Conservation (phyloP, 1,140 invertebrate species). For the Apis mellifera region DNA sequence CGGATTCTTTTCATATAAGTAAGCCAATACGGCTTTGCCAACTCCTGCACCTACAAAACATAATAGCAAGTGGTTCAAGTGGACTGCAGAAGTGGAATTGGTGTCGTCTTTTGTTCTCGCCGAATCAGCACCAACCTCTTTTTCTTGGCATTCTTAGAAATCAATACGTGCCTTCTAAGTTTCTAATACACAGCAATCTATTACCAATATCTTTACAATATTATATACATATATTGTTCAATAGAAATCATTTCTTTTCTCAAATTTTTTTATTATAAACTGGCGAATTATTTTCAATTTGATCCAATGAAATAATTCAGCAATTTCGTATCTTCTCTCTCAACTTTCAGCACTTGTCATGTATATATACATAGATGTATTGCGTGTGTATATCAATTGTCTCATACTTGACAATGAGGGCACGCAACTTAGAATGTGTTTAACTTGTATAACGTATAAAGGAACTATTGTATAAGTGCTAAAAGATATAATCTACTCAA, state of each 20-base stretch:
- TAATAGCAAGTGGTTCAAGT: conserved; percentile 54
- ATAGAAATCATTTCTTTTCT: not conserved
- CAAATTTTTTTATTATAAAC: not conserved
- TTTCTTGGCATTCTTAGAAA: conserved; percentile 58
- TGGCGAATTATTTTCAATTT: not conserved
- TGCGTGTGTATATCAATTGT: not conserved
- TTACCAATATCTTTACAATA: not conserved
- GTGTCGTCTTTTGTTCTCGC: conserved; percentile 59
- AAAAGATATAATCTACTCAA: conserved; percentile 7
- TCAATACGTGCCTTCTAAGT: conserved; percentile 56
- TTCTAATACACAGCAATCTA: conserved; percentile 32
- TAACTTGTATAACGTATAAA: conserved; percentile 23
- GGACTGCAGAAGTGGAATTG: conserved; percentile 58
- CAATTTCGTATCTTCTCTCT: not conserved
- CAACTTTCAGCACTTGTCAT: not conserved
- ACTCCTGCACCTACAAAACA: conserved; percentile 42
- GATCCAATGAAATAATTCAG: not conserved
- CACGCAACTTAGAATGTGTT: conserved; percentile 41
- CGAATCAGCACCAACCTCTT: conserved; percentile 64
- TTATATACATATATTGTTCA: not conserved
- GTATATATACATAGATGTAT: not conserved
- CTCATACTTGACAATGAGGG: not conserved
- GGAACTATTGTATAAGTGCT: conserved; percentile 24
- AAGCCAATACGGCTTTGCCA: conserved; percentile 48
- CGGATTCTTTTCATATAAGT: conserved; percentile 20